phyloP scores from a whole-genome alignment of 2,888 invertebrate species.

The Meghimatium bilineatum region DNA sequence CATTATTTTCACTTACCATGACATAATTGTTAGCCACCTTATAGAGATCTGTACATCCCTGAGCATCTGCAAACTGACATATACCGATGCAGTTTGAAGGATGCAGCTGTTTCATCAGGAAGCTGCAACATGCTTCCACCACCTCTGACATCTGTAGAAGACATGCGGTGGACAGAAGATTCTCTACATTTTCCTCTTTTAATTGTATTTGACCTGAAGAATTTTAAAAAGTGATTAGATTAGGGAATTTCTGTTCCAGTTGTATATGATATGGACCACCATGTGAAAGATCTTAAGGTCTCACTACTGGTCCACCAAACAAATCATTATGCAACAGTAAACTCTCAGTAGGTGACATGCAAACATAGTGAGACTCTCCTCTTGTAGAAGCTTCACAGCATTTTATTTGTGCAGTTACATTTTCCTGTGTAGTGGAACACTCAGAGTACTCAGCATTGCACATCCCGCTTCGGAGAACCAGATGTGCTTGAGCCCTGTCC shows the following conservation, averaged over 20 bases:
- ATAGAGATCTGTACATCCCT: conserved; percentile 88
- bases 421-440: too few relatives aligned
- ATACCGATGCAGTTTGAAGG: conserved; percentile 97
- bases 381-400: too few relatives aligned
- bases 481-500: too few relatives aligned
- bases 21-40: conserved; percentile 90
- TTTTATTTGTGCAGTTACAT: too few relatives aligned
- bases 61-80: conserved; percentile 91
- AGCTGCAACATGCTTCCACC: conserved; percentile 91
- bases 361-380: too few relatives aligned
- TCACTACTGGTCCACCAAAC: too few relatives aligned
- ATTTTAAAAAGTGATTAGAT: neutral
- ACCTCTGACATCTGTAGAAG: conserved; percentile 89
- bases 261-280: too few relatives aligned
- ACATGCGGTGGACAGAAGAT: conserved; percentile 89
- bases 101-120: conserved; percentile 91
- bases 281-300: too few relatives aligned
- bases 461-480: too few relatives aligned
- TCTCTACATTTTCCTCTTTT: conserved; percentile 93
- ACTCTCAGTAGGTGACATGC: too few relatives aligned
- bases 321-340: too few relatives aligned
- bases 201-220: conserved; percentile 84
- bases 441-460: too few relatives aligned
- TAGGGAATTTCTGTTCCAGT: neutral
- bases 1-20: conserved; percentile 84